phyloP scores from a whole-genome alignment of 2,888 invertebrate species.

The Spilarctia lutea region DNA sequence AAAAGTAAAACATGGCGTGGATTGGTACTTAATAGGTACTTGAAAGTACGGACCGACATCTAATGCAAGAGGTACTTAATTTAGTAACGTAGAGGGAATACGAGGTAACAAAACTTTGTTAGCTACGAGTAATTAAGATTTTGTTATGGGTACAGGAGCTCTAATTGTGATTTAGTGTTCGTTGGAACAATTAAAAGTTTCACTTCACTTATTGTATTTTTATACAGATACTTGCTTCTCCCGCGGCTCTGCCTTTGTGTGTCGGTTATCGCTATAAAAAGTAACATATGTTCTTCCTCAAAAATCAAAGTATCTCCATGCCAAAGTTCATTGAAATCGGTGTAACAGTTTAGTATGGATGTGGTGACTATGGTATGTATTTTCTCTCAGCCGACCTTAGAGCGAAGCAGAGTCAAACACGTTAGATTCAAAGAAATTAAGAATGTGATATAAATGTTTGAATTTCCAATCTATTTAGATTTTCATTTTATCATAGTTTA shows the following conservation, averaged over 20 bases:
- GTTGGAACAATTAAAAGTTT: not conserved
- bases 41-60: not conserved
- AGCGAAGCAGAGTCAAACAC: no score
- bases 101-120: not conserved
- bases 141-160: not conserved
- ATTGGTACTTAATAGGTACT: not conserved
- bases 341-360: no score
- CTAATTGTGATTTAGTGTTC: not conserved
- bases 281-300: no score
- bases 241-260: no score
- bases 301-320: no score
- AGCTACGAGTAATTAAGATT: not conserved
- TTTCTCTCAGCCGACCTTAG: not conserved
- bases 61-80: not conserved
- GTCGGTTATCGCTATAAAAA: no score
- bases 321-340: no score
- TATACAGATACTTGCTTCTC: no score
- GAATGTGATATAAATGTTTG: no score
- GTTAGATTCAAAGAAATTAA: no score
- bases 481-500: not conserved
- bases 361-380: no score
- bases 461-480: not conserved
- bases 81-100: not conserved
- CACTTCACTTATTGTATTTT: not conserved
- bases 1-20: constrained; percentile 16